phyloP scores from a whole-genome alignment of 2,113 vertebrate genomes.

The Dasyornis broadbenti region DNA sequence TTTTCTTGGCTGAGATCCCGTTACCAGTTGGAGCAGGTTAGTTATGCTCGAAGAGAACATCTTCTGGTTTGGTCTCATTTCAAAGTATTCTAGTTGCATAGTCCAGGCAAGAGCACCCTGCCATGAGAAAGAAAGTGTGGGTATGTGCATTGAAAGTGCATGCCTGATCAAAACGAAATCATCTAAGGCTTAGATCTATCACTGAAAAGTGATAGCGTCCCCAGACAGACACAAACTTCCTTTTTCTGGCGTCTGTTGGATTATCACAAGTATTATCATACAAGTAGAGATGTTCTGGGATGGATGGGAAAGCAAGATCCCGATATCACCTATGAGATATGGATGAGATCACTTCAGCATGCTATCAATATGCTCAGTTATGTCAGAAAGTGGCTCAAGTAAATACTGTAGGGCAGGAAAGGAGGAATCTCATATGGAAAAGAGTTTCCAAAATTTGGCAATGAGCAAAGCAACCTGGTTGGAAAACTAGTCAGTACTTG shows the following conservation, averaged over 20 bases:
- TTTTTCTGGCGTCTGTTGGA: background rate
- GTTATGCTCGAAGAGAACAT: background rate
- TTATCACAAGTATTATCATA: background rate
- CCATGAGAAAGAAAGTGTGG: background rate
- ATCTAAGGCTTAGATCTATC: background rate
- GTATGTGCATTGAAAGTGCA: background rate
- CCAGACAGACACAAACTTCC: background rate
- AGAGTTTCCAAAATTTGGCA: background rate
- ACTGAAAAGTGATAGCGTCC: background rate
- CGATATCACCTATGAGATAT: fast-evolving
- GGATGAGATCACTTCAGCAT: background rate
- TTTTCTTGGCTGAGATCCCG: background rate
- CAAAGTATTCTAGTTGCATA: background rate
- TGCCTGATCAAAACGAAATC: background rate
- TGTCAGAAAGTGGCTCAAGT: background rate
- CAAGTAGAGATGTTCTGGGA: background rate
- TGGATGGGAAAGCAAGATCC: background rate
- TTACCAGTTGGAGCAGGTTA: background rate
- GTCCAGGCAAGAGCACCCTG: background rate
- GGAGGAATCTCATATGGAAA: background rate
- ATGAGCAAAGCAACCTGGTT: background rate
- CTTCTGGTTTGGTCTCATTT: background rate
- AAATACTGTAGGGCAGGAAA: background rate
- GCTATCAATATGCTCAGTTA: background rate
- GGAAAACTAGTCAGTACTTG: background rate